Base-by-base conservation (phyloP, 2,888 invertebrate species). In the Phaedon cochleariae region DNA sequence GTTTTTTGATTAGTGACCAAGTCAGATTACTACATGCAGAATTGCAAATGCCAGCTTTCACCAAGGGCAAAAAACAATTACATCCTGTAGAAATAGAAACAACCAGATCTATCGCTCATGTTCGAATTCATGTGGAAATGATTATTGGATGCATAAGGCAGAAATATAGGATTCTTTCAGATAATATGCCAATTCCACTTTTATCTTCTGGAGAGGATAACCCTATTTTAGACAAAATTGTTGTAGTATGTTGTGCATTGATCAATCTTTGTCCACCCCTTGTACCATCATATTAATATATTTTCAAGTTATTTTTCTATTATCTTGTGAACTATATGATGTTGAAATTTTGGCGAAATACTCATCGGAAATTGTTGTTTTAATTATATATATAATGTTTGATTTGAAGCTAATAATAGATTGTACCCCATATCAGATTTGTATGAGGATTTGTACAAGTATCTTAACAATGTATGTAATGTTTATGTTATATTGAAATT, bases 51-150 rank as follows among this genome's bases (percentile, higher is more conserved):
- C 71, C 70, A 18, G 70, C 70, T 1, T 72, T 73, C 62, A 72
- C 70, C 1, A 71, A 67, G 55, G 73, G 68, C 15, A 68, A 72
- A 64, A 65, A 62, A 29, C 73, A 74, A 41, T 52, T 74, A 45
- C 64, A 71, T 63, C 67, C 62, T n/a, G 10, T 65, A 15, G 72
- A 71, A 31, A 10, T 73, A 20, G 74, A 73, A 58, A 46, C 54
- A 29, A 72, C 74, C 1, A 57, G 70, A 57, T 18, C 26, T 18
- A 66, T 72, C 22, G 74, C 73, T 7, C 54, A 69, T 65, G 72
- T 73, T n/a, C 4, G 52, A 17, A 59, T 59, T 52, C 59, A 59
- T 52, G 59, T 59, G 1, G 59, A 59, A 21, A 52, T 51, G 18
- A 51, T 59, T 21, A 59, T 52, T 10, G 52, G 59, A 1, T 52